Evolutionary conservation across 64 coral and sea anemone species (phyloP).

Genomic region (Montipora foliosa): DNA sequence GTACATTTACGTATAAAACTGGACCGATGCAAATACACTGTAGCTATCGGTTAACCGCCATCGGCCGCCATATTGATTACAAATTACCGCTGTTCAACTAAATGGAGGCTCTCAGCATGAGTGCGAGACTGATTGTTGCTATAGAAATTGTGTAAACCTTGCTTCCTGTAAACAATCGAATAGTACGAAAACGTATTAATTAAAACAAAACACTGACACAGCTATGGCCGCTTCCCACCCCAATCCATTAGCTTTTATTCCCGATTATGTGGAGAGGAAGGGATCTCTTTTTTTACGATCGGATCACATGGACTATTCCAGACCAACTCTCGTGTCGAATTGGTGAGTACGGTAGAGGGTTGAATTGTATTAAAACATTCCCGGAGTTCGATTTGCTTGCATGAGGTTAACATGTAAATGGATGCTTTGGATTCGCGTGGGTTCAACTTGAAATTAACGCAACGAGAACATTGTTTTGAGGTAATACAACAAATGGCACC

Average conservation of each 20-base stretch:
- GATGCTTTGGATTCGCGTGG: too few relatives aligned
- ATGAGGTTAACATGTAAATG: too few relatives aligned
- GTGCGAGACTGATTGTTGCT: conserved; percentile 63
- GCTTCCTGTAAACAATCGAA: neutral
- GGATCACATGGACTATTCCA: conserved; percentile 94
- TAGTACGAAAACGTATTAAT: neutral
- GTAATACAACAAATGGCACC: neutral
- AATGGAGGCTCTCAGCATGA: conserved; percentile 15
- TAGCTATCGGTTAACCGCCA: too few relatives aligned
- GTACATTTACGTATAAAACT: neutral
- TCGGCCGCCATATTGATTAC: conserved; percentile 59
- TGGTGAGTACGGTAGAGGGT: conserved; percentile 61
- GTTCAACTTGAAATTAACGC: too few relatives aligned
- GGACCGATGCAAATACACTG: too few relatives aligned
- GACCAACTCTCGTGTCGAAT: conserved; percentile 93
- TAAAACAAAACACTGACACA: neutral
- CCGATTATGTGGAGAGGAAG: conserved; percentile 91
- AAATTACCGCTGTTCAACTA: conserved; percentile 24
- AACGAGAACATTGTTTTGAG: too few relatives aligned
- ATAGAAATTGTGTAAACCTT: conserved; percentile 47
- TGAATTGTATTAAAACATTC: neutral
- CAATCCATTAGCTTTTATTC: conserved; percentile 61
- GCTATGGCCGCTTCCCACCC: conserved; percentile 15
- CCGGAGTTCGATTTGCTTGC: too few relatives aligned
- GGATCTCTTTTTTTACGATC: conserved; percentile 97